Percentiles rank a stretch among this genome's conserved stretches.
phyloP scores from a whole-genome alignment of 2,797 vertebrate species.

The Spheniscus humboldti region DNA sequence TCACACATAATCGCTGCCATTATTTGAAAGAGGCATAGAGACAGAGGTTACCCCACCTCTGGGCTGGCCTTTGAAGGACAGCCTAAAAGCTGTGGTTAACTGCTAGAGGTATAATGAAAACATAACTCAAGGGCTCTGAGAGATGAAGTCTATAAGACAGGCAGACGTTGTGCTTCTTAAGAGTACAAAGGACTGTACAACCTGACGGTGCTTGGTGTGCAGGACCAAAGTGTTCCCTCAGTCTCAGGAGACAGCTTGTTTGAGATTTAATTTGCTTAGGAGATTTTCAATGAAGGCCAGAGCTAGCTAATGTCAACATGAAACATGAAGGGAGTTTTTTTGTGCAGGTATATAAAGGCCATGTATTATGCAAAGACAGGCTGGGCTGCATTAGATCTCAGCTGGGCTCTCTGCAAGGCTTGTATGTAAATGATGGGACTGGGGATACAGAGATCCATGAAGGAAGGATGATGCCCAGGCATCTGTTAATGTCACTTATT shows the following conservation, averaged over 20 bases:
- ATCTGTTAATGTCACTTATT: background rate
- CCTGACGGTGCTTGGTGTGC: background rate
- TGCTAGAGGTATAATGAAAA: background rate
- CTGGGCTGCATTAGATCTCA: background rate
- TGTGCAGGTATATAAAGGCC: background rate
- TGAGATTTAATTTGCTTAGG: background rate
- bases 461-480: background rate
- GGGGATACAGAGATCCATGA: background rate
- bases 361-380: background rate
- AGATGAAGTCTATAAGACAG: background rate
- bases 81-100: background rate
- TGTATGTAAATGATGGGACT: background rate
- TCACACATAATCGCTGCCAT: background rate
- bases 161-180: background rate
- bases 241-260: background rate
- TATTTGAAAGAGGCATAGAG: background rate
- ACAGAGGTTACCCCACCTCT: background rate
- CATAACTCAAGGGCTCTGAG: accelerated
- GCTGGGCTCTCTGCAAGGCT: background rate
- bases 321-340: background rate
- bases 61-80: background rate
- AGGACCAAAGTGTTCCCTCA: background rate
- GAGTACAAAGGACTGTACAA: background rate
- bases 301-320: background rate
- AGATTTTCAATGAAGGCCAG: background rate